Conservation (phyloP, 2,888 invertebrate species). For the Andrena chrysosceles region DNA sequence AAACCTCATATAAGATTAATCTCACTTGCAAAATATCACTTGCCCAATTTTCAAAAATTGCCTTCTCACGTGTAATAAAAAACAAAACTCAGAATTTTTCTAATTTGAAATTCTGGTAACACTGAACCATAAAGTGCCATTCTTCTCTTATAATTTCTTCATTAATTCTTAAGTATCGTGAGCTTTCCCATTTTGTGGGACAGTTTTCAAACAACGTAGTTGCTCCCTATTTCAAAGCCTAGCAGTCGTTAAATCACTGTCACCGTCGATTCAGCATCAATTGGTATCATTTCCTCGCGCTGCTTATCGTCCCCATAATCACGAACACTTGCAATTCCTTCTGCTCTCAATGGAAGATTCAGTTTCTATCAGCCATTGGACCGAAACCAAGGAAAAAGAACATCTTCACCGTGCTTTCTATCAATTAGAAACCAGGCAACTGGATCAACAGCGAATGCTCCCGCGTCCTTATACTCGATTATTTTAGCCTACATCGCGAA, state of each 20-base stretch:
- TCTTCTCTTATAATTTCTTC: too few relatives aligned
- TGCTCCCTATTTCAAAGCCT: too few relatives aligned
- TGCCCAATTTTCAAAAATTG: too few relatives aligned
- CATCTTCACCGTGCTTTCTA: conserved; percentile 50
- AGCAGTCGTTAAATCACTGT: conserved; percentile 4
- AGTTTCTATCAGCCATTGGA: conserved; percentile 8
- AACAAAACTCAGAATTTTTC: too few relatives aligned
- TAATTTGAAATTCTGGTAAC: too few relatives aligned
- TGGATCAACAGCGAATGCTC: conserved; percentile 18
- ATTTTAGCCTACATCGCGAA: conserved; percentile 25
- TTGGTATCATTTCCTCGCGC: background rate
- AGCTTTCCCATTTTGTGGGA: too few relatives aligned
- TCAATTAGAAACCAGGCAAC: conserved; percentile 52
- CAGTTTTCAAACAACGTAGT: too few relatives aligned
- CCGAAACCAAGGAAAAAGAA: conserved; percentile 43
- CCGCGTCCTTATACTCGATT: conserved; percentile 8
- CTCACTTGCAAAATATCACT: too few relatives aligned
- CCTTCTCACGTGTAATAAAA: too few relatives aligned
- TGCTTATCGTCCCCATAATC: background rate
- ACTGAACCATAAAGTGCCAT: too few relatives aligned
- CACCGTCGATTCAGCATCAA: background rate
- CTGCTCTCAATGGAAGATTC: conserved; percentile 7
- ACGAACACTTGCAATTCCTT: background rate
- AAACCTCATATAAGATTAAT: too few relatives aligned
- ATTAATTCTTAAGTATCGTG: too few relatives aligned